Conservation (phyloP, 1,140 invertebrate species). For the Coenobita brevimanus region DNA sequence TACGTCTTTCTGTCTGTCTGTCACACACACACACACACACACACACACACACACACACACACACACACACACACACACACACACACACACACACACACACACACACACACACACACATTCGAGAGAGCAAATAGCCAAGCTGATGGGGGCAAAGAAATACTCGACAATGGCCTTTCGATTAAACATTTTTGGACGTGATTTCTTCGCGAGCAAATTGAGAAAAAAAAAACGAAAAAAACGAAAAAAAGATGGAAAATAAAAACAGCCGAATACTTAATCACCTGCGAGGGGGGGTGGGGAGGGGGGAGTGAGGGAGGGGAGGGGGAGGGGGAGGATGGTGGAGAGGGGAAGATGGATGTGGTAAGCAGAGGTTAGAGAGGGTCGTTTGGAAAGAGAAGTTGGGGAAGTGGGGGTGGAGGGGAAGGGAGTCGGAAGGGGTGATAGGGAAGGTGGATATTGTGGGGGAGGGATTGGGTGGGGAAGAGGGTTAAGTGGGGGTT, state of each 20-base stretch:
- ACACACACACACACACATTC: not conserved
- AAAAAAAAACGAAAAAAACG: not conserved
- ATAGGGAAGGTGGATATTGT: not conserved
- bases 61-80: no score
- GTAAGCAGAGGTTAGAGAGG: not conserved
- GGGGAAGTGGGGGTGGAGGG: not conserved
- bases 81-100: not conserved
- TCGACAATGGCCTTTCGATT: no score
- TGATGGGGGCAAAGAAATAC: no score
- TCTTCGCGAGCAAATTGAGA: no score
- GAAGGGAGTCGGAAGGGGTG: no score
- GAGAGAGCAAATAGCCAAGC: not conserved
- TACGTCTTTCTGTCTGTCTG: no score
- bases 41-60: no score
- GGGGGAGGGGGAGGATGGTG: not conserved
- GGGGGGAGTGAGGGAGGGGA: not conserved
- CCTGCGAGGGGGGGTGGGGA: no score
- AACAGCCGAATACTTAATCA: not conserved
- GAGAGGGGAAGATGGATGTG: not conserved
- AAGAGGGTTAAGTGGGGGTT: not conserved
- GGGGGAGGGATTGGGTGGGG: not conserved
- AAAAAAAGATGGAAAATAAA: not conserved
- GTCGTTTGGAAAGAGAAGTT: not conserved
- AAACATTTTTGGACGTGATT: no score
- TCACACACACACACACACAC: no score